A percentile compares a stretch with the other conserved stretches of the same genome.
Evolutionary conservation across 2,797 vertebrate genomes (phyloP).

Genomic region (Knipowitschia caucasica): DNA sequence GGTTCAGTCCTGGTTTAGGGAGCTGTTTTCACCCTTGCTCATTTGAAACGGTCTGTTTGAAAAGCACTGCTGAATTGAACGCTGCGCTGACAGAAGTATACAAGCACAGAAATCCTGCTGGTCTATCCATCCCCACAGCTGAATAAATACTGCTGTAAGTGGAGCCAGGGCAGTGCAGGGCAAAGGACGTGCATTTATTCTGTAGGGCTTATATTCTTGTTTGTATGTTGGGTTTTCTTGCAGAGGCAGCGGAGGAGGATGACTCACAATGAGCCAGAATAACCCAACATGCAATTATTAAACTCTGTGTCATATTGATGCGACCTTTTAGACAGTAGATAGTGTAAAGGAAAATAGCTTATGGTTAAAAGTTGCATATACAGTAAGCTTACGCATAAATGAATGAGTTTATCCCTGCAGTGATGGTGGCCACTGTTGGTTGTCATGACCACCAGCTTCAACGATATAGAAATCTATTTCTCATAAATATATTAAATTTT

Average conservation of each 20-base stretch:
- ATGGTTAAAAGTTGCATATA: neutral
- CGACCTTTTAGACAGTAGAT: neutral
- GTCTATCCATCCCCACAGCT: slow-evolving; percentile 41
- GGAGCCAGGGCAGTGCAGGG: slow-evolving; percentile 19
- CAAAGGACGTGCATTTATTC: slow-evolving; percentile 14
- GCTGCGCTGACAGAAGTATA: slow-evolving; percentile 74
- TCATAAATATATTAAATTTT: no score
- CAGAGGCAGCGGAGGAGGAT: slow-evolving; percentile 69
- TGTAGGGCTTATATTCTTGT: slow-evolving; percentile 83
- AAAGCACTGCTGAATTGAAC: slow-evolving; percentile 26
- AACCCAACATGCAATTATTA: slow-evolving; percentile 20
- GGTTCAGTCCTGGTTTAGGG: slow-evolving; percentile 5
- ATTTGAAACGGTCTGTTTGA: slow-evolving; percentile 22
- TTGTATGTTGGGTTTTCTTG: slow-evolving; percentile 82
- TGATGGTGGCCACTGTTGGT: no score
- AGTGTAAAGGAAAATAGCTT: neutral
- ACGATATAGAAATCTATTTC: no score
- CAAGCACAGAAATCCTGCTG: slow-evolving; percentile 22
- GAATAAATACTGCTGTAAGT: slow-evolving; percentile 59
- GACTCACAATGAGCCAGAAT: slow-evolving; percentile 75
- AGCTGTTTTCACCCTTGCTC: neutral
- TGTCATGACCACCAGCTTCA: no score
- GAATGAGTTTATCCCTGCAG: no score
- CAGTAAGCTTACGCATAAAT: no score
- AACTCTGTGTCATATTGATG: slow-evolving; percentile 9